Base-by-base conservation (phyloP, 2,113 vertebrate species). In the Junco hyemalis region DNA sequence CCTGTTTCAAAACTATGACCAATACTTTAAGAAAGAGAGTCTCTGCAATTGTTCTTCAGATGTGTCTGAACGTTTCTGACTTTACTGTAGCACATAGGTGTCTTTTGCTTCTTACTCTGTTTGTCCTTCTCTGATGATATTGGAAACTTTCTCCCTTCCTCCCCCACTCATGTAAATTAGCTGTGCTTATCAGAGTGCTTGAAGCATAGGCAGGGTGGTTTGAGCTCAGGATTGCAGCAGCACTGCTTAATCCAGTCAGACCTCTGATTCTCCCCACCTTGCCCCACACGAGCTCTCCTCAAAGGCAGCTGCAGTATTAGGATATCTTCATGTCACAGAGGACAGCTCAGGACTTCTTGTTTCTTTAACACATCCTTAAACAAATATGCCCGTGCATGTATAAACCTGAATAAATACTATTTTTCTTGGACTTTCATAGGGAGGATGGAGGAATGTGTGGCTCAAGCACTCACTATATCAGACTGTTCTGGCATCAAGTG, bases 371-470 rank as follows among this genome's bases (percentile, higher is more conserved):
- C 1, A 1, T 76, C 57, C 53, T 71, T 85, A 57, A 79, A 68
- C 31, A 90, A 81, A 82, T 73, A 64, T 31, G 44, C 48, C 40
- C 45, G 40, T 70, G 51, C 28, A 12, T 38, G 56, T n/a, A 56
- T 28, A 88, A 91, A 81, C 51, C 29, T 79, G 84, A 85, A 74
- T 71, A 94, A 86, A 71, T 38, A 64, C 38, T 74, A 2, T 38
- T 86, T 95, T 86, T 81, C 73, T 74, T 86, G 44, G 35, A 31
- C 60, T 71, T 84, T 42, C 51, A 38, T 8, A n/a, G 61, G 33
- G 19, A 73, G 16, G 31, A 35, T 1, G 3, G 70, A 44, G 28
- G 24, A 77, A 57, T 38, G 28, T 1, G 1, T 47, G 28, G 14
- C 72, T 94, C 31, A 42, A 40, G 40, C 50, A 29, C 48, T 61